Evolutionary conservation across 2,797 vertebrate genomes (phyloP).

Genomic region (Cyclopterus lumpus): DNA sequence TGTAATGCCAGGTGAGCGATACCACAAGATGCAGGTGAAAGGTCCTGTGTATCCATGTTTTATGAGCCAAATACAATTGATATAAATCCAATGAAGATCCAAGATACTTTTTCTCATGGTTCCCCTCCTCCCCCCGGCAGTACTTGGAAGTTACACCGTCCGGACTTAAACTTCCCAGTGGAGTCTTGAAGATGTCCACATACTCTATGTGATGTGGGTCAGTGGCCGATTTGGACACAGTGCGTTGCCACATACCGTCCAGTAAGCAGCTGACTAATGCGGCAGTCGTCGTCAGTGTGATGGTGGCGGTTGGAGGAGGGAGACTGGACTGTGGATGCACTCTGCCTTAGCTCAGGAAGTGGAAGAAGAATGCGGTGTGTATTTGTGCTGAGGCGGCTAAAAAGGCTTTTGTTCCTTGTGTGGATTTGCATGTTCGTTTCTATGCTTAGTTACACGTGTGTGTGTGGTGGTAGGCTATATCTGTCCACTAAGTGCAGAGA

Average conservation of each 20-base stretch:
- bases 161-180: neutral
- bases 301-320: constrained; percentile 27
- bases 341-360: constrained; percentile 59
- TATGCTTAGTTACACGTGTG: neutral
- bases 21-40: constrained; percentile 9
- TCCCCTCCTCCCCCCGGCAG: too few relatives aligned
- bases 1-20: constrained; percentile 43
- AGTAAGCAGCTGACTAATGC: constrained; percentile 58
- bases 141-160: neutral
- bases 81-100: neutral
- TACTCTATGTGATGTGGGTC: constrained; percentile 33
- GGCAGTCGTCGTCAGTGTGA: constrained; percentile 8
- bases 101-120: neutral
- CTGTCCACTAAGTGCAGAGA: neutral
- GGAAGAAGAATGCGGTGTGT: constrained; percentile 56
- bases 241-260: constrained; percentile 47
- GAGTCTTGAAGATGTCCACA: constrained; percentile 21
- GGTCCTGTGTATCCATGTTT: neutral
- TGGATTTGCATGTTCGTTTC: constrained; percentile 22
- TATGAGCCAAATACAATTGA: neutral
- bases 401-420: constrained; percentile 21
- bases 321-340: constrained; percentile 65
- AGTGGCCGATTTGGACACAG: constrained; percentile 45
- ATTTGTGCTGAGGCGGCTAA: constrained; percentile 54
- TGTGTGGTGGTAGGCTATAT: neutral